These are phyloP conservation scores for Anser brachyrhynchus DNA, from an alignment of 2,113 vertebrate species.

Conservation along the genomic window DNA sequence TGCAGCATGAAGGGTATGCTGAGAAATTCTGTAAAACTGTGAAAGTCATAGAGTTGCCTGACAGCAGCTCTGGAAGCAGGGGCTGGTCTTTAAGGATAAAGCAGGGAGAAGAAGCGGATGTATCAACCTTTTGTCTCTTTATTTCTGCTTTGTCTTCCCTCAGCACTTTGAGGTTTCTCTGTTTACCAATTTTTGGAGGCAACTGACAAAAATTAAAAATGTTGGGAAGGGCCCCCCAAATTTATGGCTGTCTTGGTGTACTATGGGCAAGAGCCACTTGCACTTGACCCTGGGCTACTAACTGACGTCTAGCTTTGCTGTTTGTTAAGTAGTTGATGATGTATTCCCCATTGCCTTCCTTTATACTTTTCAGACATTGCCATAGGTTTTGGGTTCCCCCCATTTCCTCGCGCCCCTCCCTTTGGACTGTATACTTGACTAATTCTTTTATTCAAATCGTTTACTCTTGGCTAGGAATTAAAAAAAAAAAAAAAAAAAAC, in stretches of 20 bases:
- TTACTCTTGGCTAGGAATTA: background rate
- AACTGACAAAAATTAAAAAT: background rate
- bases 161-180: background rate
- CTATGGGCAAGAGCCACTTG: background rate
- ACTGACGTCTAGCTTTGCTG: background rate
- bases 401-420: fast-evolving
- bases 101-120: background rate
- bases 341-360: background rate
- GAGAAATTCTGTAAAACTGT: background rate
- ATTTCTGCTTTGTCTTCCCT: background rate
- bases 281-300: background rate
- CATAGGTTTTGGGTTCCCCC: fast-evolving
- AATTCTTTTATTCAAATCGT: background rate
- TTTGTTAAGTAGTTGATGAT: background rate
- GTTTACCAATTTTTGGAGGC: background rate
- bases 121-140: background rate
- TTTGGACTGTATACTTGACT: background rate
- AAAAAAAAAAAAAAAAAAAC: background rate
- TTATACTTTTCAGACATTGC: background rate
- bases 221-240: background rate
- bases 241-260: background rate
- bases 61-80: background rate
- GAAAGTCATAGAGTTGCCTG: background rate
- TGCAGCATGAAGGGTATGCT: background rate
- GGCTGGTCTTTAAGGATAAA: background rate